phyloP scores from a whole-genome alignment of 2,113 vertebrate genomes.

The Oryzias curvinotus region DNA sequence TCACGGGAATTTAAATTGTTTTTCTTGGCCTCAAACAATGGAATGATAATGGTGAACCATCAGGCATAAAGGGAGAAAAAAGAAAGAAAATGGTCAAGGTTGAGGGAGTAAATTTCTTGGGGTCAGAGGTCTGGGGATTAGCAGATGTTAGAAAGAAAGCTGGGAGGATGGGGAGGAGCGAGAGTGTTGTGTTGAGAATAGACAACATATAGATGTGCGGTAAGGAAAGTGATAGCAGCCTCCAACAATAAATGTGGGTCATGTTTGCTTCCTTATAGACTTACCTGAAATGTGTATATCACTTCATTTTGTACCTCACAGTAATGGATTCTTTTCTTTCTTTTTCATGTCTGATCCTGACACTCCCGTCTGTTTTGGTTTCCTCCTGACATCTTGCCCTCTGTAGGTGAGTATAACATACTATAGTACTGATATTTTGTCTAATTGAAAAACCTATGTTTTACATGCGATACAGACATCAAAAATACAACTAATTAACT shows the following conservation, averaged over 20 bases:
- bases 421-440: neutral
- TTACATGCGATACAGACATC: no score
- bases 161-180: constrained; percentile 50
- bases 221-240: constrained; percentile 40
- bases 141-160: constrained; percentile 76
- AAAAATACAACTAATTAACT: neutral
- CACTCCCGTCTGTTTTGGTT: constrained; percentile 3
- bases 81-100: constrained; percentile 71
- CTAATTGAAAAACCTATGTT: no score
- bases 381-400: neutral
- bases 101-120: constrained; percentile 73
- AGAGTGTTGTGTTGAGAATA: constrained; percentile 14
- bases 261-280: constrained; percentile 28
- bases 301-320: neutral
- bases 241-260: constrained; percentile 40
- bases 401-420: constrained; percentile 61
- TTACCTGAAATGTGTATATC: constrained; percentile 15
- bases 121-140: constrained; percentile 83
- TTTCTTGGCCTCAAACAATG: constrained; percentile 66
- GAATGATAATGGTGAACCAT: constrained; percentile 68
- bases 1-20: constrained; percentile 73
- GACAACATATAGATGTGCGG: constrained; percentile 31
- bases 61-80: constrained; percentile 48
- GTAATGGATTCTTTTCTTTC: neutral
- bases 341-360: constrained; percentile 27